These are phyloP conservation scores for Nicator chloris DNA, from an alignment of 2,113 vertebrate genomes.

Conservation along the genomic window DNA sequence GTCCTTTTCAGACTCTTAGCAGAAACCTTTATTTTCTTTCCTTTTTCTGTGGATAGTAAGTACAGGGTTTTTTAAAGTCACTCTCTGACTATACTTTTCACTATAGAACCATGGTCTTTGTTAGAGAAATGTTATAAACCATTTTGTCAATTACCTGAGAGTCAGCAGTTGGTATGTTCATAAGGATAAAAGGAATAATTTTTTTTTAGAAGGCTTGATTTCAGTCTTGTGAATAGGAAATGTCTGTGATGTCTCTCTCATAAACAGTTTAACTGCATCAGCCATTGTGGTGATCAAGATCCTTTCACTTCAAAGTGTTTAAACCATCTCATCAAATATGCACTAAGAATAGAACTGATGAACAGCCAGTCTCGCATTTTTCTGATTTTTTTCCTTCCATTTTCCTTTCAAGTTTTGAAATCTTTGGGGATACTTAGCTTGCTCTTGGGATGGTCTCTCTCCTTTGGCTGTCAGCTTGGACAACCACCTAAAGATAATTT, in stretches of 20 bases:
- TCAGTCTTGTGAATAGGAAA: slow-evolving; percentile 12
- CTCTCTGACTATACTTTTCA: not conserved
- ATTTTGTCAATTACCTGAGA: slow-evolving; percentile 49
- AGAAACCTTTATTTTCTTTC: not conserved
- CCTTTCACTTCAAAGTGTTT: slow-evolving; percentile 56
- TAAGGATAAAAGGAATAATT: not conserved
- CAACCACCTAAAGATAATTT: slow-evolving; percentile 42
- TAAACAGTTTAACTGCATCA: slow-evolving; percentile 17
- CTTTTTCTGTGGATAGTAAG: not conserved
- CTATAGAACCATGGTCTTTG: slow-evolving; percentile 34
- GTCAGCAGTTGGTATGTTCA: not conserved
- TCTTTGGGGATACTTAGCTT: slow-evolving; percentile 47
- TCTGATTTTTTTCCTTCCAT: not conserved
- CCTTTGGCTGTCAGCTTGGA: slow-evolving; percentile 30
- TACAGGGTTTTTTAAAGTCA: not conserved
- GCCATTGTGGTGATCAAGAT: slow-evolving; percentile 45
- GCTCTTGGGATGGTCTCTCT: not conserved
- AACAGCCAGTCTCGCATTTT: slow-evolving; percentile 9
- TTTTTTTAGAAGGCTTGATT: slow-evolving; percentile 14
- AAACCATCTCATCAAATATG: slow-evolving; percentile 44
- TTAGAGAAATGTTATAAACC: slow-evolving; percentile 21
- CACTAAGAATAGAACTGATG: slow-evolving; percentile 22
- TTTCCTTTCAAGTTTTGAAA: slow-evolving; percentile 35
- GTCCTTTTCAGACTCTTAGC: not conserved
- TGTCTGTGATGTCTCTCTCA: not conserved